Evolutionary conservation across 2,113 vertebrate genomes (phyloP).

Genomic region (Collichthys lucidus): DNA sequence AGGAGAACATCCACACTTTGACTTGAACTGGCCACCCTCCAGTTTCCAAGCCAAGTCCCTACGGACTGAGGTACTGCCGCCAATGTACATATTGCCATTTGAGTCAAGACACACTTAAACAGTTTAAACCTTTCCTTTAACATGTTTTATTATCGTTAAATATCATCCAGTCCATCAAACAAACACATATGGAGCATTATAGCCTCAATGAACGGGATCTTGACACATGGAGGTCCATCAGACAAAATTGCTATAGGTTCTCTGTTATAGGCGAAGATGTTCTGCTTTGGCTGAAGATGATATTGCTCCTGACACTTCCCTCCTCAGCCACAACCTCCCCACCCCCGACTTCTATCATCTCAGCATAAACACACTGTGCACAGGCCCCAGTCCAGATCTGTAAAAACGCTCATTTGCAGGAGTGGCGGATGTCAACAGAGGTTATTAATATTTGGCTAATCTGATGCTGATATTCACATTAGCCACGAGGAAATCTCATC

Average conservation of each 20-base stretch:
- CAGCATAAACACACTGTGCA: slow-evolving; percentile 20
- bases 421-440: slow-evolving; percentile 11
- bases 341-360: slow-evolving; percentile 13
- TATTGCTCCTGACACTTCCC: slow-evolving; percentile 40
- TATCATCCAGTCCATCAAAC: not conserved
- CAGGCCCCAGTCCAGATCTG: slow-evolving; percentile 17
- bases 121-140: too few relatives aligned
- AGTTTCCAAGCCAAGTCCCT: too few relatives aligned
- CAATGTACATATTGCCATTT: too few relatives aligned
- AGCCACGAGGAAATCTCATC: slow-evolving; percentile 10
- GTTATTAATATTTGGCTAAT: slow-evolving; percentile 47
- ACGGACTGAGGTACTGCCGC: too few relatives aligned
- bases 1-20: too few relatives aligned
- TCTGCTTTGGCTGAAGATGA: slow-evolving; percentile 14
- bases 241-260: not conserved
- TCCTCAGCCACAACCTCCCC: slow-evolving; percentile 1
- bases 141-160: not conserved
- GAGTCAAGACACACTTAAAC: too few relatives aligned
- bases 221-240: not conserved
- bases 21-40: too few relatives aligned
- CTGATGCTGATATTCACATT: slow-evolving; percentile 34
- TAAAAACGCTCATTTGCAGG: slow-evolving; percentile 21
- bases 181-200: not conserved
- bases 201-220: not conserved
- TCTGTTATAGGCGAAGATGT: not conserved